Evolutionary conservation across 2,797 vertebrate species (phyloP), one percentile per base, ranked within the genome.

Genomic region (Scolopax bukidnonensis): DNA sequence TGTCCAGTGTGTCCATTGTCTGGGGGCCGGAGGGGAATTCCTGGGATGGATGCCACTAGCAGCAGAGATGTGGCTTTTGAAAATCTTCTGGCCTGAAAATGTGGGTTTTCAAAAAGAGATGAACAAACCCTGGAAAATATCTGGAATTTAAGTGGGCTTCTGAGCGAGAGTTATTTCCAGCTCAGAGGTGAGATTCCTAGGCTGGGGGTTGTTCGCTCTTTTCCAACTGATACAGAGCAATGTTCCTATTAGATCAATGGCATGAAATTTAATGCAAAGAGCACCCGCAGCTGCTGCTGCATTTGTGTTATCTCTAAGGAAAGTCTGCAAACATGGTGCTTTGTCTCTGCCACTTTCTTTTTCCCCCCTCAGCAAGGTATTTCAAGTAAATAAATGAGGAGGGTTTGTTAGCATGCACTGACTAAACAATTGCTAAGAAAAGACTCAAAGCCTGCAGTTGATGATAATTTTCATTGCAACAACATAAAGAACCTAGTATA

Each of bases 1-100:
- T 21, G 32, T 17, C 3, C 27, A 47, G 20, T 0, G 0, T 27
- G 6, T 16, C 11, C 8, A 4, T 18, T 4, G 0, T 4, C 81
- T 54, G 11, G 28, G 21, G 4, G 2, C 11, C 0, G 1, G 12
- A 17, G 10, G 53, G 12, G 6, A 6, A 27, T 67, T 81, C 11
- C 12, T 69, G 50, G 10, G 18, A 28, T 1, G 6, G 36, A n/a
- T 38, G 36, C 2, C 1, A 1, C 54, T n/a, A 61, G 27, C 38
- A 61, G 5, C 12, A 47, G 20, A 3, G 10, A 69, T 25, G n/a
- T n/a, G n/a, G 18, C 0, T 27, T 80, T 63, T n/a, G 2, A 33
- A 59, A 51, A 73, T 10, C 32, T 86, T 59, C 11, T 32, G 2
- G 10, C 13, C 6, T 84, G 27, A 54, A 85, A 59, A 3, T 2